Percentiles rank a stretch among this genome's conserved stretches.
These are phyloP conservation scores for Aramus guarauna DNA, from an alignment of 2,113 vertebrate species.

Conservation along the genomic window DNA sequence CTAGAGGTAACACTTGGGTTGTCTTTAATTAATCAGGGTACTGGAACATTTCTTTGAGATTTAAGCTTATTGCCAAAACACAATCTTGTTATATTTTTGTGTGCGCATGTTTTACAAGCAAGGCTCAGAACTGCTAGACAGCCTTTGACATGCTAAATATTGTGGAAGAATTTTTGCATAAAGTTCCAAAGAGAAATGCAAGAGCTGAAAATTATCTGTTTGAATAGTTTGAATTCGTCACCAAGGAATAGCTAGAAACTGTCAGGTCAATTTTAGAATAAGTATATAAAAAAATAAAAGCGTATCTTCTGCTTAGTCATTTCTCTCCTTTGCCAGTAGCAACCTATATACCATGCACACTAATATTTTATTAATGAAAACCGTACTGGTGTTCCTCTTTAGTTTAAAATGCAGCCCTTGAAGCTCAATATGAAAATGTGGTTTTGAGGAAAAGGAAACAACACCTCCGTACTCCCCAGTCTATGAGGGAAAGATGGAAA, in stretches of 20 bases:
- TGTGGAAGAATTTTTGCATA: not conserved
- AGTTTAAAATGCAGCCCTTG: constrained; percentile 34
- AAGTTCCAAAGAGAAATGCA: constrained; percentile 31
- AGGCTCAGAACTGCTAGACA: constrained; percentile 3
- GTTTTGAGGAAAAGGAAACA: not conserved
- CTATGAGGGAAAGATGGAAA: not conserved
- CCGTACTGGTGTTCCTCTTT: not conserved
- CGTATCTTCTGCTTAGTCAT: not conserved
- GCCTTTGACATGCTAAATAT: constrained; percentile 57
- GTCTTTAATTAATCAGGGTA: constrained; percentile 61
- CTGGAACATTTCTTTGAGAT: constrained; percentile 46
- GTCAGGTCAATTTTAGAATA: constrained; percentile 41
- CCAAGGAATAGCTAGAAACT: constrained; percentile 28
- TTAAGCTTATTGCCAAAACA: constrained; percentile 51
- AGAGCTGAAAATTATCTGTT: constrained; percentile 43
- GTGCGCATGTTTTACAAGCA: not conserved
- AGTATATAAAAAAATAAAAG: not conserved
- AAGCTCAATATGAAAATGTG: constrained; percentile 10
- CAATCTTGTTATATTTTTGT: not conserved
- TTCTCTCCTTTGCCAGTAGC: constrained; percentile 23
- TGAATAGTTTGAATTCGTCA: constrained; percentile 22
- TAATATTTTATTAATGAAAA: constrained; percentile 52
- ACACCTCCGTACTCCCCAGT: not conserved
- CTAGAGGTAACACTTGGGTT: constrained; percentile 35
- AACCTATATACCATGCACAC: not conserved